Conservation (phyloP, 2,797 vertebrate genomes). For the Sphenopsis melanotis region DNA sequence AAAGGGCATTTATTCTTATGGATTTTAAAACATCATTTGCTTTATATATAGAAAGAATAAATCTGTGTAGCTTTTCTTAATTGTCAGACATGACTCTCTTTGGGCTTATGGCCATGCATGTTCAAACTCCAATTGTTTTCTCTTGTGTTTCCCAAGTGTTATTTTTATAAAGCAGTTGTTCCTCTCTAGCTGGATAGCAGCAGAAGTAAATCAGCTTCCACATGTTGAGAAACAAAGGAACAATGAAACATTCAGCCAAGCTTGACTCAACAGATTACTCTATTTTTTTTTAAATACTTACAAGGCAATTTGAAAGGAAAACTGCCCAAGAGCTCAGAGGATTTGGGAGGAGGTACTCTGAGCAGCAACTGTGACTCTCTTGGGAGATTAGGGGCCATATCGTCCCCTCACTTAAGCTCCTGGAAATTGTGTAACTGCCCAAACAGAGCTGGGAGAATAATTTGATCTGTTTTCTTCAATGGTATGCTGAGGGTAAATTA, state of each 20-base stretch:
- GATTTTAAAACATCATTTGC: neutral
- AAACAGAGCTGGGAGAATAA: neutral
- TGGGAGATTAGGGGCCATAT: neutral
- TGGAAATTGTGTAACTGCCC: neutral
- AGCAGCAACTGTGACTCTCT: neutral
- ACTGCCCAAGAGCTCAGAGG: neutral
- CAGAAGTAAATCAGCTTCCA: constrained; percentile 19
- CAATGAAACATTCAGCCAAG: constrained; percentile 32
- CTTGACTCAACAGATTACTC: neutral
- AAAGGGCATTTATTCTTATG: neutral
- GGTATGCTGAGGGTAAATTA: neutral
- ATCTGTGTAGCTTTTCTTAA: neutral
- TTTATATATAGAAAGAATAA: neutral
- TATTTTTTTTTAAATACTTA: neutral
- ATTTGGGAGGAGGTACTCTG: neutral
- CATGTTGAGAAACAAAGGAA: neutral
- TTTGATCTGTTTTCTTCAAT: neutral
- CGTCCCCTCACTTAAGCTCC: neutral
- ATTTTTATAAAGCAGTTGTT: neutral
- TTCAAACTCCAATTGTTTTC: neutral
- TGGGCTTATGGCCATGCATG: neutral
- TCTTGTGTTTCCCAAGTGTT: neutral
- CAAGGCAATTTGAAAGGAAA: neutral
- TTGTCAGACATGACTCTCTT: neutral
- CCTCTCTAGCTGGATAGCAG: neutral